Conservation (phyloP, 2,797 vertebrate genomes). For the Myioborus melanocephalus region DNA sequence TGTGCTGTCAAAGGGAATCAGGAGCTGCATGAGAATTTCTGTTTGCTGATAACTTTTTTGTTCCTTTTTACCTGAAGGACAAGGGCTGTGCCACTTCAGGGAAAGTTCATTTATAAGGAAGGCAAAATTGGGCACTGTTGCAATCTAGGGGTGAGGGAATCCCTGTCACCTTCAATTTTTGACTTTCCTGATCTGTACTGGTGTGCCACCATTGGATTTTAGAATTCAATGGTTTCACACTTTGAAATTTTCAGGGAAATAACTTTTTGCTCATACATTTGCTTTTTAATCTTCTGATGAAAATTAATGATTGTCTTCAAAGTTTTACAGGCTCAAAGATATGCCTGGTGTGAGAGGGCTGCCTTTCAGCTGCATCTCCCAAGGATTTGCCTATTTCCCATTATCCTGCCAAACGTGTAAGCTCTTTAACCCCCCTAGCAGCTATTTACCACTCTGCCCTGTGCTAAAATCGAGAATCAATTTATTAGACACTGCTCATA, state of each 20-base stretch:
- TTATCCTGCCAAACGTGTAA: fast-evolving
- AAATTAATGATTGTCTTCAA: background rate
- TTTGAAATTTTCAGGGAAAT: background rate
- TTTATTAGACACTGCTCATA: slow-evolving; percentile 3
- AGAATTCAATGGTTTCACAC: background rate
- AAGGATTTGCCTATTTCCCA: background rate
- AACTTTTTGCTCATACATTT: background rate
- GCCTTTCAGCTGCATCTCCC: background rate
- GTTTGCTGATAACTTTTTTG: background rate
- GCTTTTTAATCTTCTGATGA: background rate
- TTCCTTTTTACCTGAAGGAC: background rate
- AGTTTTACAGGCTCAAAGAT: background rate
- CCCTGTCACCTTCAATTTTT: background rate
- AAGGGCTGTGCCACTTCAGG: background rate
- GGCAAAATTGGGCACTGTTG: fast-evolving
- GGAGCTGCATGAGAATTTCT: background rate
- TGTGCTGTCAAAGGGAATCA: background rate
- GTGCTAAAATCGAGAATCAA: background rate
- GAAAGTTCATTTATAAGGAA: background rate
- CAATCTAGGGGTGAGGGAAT: background rate
- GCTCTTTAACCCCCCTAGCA: background rate
- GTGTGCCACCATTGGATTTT: background rate
- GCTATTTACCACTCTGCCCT: background rate
- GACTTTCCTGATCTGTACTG: background rate
- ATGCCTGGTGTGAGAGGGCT: background rate